These are phyloP conservation scores for Ceyx margarethae DNA, from an alignment of 2,113 vertebrate genomes.

Conservation along the genomic window DNA sequence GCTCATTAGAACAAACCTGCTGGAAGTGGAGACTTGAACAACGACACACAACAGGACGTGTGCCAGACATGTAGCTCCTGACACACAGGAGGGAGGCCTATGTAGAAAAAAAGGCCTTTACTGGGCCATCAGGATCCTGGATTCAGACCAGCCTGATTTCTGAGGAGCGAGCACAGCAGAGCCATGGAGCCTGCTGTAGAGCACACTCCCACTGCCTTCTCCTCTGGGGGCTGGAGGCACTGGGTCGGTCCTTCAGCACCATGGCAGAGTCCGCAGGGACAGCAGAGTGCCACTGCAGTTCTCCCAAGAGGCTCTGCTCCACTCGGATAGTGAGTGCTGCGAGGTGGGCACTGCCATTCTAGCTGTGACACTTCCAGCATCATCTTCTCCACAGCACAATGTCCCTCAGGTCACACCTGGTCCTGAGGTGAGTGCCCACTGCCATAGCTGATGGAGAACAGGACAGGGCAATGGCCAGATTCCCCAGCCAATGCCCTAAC, in stretches of 20 bases:
- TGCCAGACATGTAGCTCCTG: neutral
- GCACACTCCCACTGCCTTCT: neutral
- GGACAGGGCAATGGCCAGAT: neutral
- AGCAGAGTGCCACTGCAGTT: neutral
- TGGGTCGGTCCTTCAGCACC: neutral
- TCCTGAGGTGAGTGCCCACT: neutral
- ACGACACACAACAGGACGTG: neutral
- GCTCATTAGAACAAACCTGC: slow-evolving; percentile 61
- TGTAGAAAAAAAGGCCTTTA: neutral
- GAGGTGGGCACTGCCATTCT: neutral
- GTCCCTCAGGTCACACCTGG: neutral
- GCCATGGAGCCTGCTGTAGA: neutral
- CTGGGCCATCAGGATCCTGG: neutral
- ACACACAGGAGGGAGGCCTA: neutral
- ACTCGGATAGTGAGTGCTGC: accelerated
- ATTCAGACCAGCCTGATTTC: neutral
- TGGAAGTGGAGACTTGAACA: slow-evolving; percentile 5
- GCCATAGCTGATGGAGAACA: neutral
- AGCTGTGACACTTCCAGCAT: neutral
- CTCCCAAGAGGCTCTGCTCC: neutral
- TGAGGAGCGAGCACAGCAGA: neutral
- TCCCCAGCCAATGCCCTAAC: neutral
- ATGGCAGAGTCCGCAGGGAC: neutral
- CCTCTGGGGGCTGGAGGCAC: neutral
- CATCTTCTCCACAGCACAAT: neutral